Evolutionary conservation across 2,888 invertebrate species (phyloP).

Genomic region (Scrobipalpa atriplicella): DNA sequence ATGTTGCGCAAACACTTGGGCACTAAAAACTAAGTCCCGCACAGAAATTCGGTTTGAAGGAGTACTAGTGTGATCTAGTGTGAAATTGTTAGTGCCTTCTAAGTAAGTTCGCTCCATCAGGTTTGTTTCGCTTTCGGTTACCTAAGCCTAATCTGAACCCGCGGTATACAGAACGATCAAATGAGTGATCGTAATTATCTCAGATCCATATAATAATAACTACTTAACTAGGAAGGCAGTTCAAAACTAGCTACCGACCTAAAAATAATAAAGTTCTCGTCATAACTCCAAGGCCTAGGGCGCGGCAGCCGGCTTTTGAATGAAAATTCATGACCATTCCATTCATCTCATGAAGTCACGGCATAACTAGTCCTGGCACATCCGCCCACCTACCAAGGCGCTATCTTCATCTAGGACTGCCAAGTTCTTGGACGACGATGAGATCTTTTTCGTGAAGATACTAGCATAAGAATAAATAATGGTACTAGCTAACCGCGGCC

Average conservation of each 20-base stretch:
- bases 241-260: not conserved
- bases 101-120: too few species aligned
- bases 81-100: too few species aligned
- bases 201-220: too few species aligned
- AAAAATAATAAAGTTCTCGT: not conserved
- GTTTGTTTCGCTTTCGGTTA: not conserved
- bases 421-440: not conserved
- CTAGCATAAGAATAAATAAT: too few species aligned
- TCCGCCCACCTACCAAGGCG: slow-evolving; percentile 11
- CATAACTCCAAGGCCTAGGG: slow-evolving; percentile 17
- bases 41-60: too few species aligned
- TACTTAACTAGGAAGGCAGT: not conserved
- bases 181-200: not conserved
- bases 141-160: not conserved
- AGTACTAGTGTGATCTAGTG: too few species aligned
- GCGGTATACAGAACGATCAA: not conserved
- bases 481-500: too few species aligned
- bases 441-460: too few species aligned
- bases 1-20: too few species aligned
- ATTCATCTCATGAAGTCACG: slow-evolving; percentile 24
- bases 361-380: slow-evolving; percentile 8
- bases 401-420: not conserved
- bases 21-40: too few species aligned
- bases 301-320: slow-evolving; percentile 25
- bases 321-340: slow-evolving; percentile 23